phyloP scores from a whole-genome alignment of 2,797 vertebrate species.

The Labeo calbasu region DNA sequence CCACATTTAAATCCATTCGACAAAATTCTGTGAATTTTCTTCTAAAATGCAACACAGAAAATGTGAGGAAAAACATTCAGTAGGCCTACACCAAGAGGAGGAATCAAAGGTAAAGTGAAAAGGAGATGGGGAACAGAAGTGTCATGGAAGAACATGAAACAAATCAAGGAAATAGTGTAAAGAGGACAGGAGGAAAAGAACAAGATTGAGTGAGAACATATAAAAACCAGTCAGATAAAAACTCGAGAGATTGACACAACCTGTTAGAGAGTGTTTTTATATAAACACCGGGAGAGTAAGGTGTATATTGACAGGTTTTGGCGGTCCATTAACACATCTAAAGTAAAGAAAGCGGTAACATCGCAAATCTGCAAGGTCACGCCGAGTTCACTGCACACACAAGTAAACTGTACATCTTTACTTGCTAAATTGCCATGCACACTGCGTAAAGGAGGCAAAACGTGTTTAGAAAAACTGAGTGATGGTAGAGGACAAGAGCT shows the following conservation, averaged over 20 bases:
- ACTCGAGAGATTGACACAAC: constrained; percentile 67
- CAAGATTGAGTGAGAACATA: constrained; percentile 12
- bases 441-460: neutral
- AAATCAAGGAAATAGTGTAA: constrained; percentile 14
- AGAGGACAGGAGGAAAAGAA: neutral
- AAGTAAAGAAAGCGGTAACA: constrained; percentile 39
- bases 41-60: neutral
- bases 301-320: constrained; percentile 61
- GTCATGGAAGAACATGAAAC: constrained; percentile 7
- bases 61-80: neutral
- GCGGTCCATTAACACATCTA: constrained; percentile 37
- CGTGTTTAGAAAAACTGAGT: constrained; percentile 13
- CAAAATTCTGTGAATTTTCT: neutral
- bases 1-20: neutral
- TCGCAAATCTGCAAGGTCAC: constrained; percentile 41
- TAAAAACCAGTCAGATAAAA: neutral
- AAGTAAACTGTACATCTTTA: constrained; percentile 8
- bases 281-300: constrained; percentile 63
- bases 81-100: neutral
- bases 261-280: constrained; percentile 32
- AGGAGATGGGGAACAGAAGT: neutral
- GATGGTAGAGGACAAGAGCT: constrained; percentile 19
- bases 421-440: constrained; percentile 15
- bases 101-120: neutral
- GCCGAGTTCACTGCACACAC: constrained; percentile 23